Base-by-base conservation (phyloP, 2,888 invertebrate genomes). In the Caenorhabditis doughertyi region DNA sequence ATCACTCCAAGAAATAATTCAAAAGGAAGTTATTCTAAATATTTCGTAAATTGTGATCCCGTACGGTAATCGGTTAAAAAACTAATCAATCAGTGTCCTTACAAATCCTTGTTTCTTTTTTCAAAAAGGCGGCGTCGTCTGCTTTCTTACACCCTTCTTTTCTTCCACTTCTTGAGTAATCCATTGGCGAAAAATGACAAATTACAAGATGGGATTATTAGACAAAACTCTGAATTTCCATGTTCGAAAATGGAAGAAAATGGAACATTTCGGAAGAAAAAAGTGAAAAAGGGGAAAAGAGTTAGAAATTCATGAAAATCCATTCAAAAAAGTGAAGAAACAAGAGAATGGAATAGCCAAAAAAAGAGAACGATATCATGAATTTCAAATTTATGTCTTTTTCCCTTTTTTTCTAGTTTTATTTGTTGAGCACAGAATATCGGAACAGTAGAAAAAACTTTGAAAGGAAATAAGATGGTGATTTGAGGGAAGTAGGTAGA, bases 231-330 rank as follows among this genome's bases (percentile, higher is more conserved):
- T 23, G 42, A 64, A 62, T 44, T 58, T 70, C n/a, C 70, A 64
- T 73, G 73, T 73, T 73, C 73, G 32, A 65, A 47, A 58, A 29
- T 18, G 39, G 27, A 62, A 25, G 44, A 47, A 56, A 27, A 27
- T 2, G 53, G 74, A 74, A 74, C 67, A 67, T 74, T 65, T 58
- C 18, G 73, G 25, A 25, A 42, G 23, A 53, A 16, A 18, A 49
- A 49, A 18, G 42, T n/a, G 8, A 49, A 25, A 49, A 62, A 18
- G 8, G 18, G 42, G 42, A 27, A 18, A 65, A 39, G 32, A 65
- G 58, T 74, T 65, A 74, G 27, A 56, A 67, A 74, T 74, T 65
- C 74, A 67, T 67, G 65, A 58, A 74, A 74, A 74, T 74, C 74
- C 74, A 74, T 74, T 74, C 29, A 23, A 47, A 47, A 47, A 44